Base-by-base conservation (phyloP, 2,113 vertebrate genomes). In the Pseudolaguvia tuberculata region DNA sequence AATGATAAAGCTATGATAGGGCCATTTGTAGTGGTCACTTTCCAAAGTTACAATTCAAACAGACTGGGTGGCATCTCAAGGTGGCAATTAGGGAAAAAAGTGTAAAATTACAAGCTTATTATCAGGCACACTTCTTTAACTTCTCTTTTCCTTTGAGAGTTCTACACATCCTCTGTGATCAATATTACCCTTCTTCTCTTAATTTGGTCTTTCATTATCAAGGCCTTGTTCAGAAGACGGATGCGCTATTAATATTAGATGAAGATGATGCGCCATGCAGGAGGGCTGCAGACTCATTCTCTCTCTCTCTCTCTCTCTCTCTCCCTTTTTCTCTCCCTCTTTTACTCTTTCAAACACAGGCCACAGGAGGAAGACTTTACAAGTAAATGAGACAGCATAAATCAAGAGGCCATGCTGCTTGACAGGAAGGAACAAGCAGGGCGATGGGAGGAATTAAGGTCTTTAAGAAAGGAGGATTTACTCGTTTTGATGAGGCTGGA, bases 161-260 rank as follows among this genome's bases (percentile, higher is more conserved):
- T 59, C 58, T 48, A 69, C 53, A 70, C 66, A 59, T 50, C 13
- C 48, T 27, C 85, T 83, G 84, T 87, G 79, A 83, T 89, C 84
- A 85, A 81, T 85, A 85, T 82, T 83, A 70, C 73, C 25, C 76
- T 82, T 83, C 85, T 85, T 80, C 85, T 88, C 86, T 86, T 85
- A 86, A 88, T 86, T 87, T 87, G 79, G 81, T 82, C 82, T 84
- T 84, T 88, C 84, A 89, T 90, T 88, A 89, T 84, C n/a, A 73
- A 73, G 85, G 86, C 82, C 86, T 91, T 84, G 82, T 85, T 82
- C 58, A 78, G 83, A 87, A 89, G 85, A 84, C 65, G 70, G 73
- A 87, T 84, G 73, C 62, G 63, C 70, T 84, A 90, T 89, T 88
- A 88, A 88, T 92, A 88, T 88, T 90, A 82, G 86, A 90, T 88